Evolutionary conservation across 2,888 invertebrate genomes (phyloP).

Genomic region (Helicoverpa assulta): DNA sequence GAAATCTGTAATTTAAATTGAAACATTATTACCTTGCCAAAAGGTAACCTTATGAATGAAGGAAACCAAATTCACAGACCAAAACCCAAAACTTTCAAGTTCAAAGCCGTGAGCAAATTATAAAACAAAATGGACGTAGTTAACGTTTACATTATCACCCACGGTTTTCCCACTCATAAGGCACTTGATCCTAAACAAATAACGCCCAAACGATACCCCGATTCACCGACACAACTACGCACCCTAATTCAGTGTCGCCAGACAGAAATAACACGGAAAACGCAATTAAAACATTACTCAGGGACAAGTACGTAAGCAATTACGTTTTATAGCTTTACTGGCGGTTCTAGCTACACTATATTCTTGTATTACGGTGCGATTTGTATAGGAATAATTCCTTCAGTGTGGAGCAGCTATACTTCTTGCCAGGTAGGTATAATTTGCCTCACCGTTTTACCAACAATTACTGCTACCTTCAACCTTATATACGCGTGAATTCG

Average conservation of each 20-base stretch:
- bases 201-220: conserved; percentile 18
- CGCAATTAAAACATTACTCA: conserved; percentile 59
- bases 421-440: conserved; percentile 84
- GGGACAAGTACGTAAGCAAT: conserved; percentile 55
- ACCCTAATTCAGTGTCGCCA: conserved; percentile 32
- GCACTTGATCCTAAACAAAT: conserved; percentile 34
- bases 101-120: neutral
- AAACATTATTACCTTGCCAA: neutral
- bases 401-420: conserved; percentile 73
- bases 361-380: conserved; percentile 69
- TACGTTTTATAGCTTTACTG: conserved; percentile 47
- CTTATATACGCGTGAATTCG: conserved; percentile 64
- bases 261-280: conserved; percentile 47
- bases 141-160: conserved; percentile 5
- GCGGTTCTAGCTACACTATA: conserved; percentile 47
- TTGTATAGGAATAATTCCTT: conserved; percentile 85
- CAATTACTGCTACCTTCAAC: conserved; percentile 79
- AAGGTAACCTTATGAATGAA: neutral
- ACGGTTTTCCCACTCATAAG: conserved; percentile 9
- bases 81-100: neutral
- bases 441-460: conserved; percentile 81
- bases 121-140: neutral
- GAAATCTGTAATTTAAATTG: neutral
- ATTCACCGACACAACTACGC: conserved; percentile 25
- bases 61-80: neutral